Base-by-base conservation (phyloP, 2,797 vertebrate genomes). In the Morelia viridis region DNA sequence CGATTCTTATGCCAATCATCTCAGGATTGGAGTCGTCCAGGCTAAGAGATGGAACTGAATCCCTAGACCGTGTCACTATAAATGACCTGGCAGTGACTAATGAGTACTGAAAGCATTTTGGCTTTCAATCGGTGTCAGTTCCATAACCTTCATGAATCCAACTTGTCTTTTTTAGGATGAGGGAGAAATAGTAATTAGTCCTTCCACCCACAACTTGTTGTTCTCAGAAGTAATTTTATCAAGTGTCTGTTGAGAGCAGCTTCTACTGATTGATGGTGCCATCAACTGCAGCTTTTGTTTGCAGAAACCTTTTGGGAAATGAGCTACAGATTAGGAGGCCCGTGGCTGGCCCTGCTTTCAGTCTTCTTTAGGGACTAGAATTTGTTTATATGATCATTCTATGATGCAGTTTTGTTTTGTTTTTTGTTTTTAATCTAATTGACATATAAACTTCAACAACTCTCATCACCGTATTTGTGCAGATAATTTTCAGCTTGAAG, bases 201-300 rank as follows among this genome's bases (percentile, higher is more conserved):
- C 6, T 53, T 95, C n/a, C 26, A 90, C 91, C 31, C 84, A 92
- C 89, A 68, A 60, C 80, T 11, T 71, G 13, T 80, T 92, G 89
- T 26, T 71, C 85, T 60, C 19, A 10, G 50, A 11, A 87, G 41
- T 57, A 26, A 12, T 92, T 85, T 62, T 89, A 24, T 91, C 26
- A 57, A 26, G 58, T 60, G 22, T 1, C 92, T 62, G 0, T 0
- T 31, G 56, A 87, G 87, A 95, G 65, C 92, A 86, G 62, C 0
- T 0, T 83, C 87, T n/a, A 31, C 61, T 85, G 94, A 85, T 89
- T 0, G 58, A 61, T 0, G 0, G 41, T 71, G 0, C 58, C 1
- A 0, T 85, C 93, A 93, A 92, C 93, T 90, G 60, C 86, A 19
- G 85, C 85, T 50, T 93, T 85, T 89, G 53, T 90, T 83, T 84